A percentile compares a stretch with the other conserved stretches of the same genome.
These are phyloP conservation scores for Willisornis vidua DNA, from an alignment of 2,113 vertebrate species.

Conservation along the genomic window DNA sequence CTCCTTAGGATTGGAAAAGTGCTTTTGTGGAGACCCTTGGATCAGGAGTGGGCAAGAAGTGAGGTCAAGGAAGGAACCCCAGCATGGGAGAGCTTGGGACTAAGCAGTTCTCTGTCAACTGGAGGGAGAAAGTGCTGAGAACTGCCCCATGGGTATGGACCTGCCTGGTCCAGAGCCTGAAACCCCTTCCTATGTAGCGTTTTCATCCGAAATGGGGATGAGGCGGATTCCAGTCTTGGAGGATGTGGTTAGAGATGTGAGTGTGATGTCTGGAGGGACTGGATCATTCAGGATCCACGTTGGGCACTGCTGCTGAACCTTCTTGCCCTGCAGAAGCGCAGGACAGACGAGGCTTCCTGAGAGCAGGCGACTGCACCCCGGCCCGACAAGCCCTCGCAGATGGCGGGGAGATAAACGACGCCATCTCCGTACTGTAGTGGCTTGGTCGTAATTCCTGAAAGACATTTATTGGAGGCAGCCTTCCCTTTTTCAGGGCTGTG, in stretches of 20 bases:
- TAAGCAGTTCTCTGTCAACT: too few relatives aligned
- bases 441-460: constrained; percentile 67
- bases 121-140: neutral
- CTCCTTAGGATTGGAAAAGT: fast-evolving
- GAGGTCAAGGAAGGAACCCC: fast-evolving
- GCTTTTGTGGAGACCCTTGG: neutral
- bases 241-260: fast-evolving
- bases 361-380: constrained; percentile 7
- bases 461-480: constrained; percentile 74
- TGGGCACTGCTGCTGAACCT: fast-evolving
- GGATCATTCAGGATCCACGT: fast-evolving
- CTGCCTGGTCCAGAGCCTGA: neutral
- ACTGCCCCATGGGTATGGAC: fast-evolving
- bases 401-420: constrained; percentile 71
- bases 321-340: fast-evolving
- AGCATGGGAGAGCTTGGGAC: neutral
- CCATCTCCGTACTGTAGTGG: constrained; percentile 68
- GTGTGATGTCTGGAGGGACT: fast-evolving
- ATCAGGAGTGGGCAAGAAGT: fast-evolving
- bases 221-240: neutral
- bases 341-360: neutral
- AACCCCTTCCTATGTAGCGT: fast-evolving
- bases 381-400: constrained; percentile 67
- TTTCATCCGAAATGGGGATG: fast-evolving
- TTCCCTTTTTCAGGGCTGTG: constrained; percentile 40